Evolutionary conservation across 2,113 vertebrate species (phyloP).

Genomic region (Lycocorax pyrrhopterus): DNA sequence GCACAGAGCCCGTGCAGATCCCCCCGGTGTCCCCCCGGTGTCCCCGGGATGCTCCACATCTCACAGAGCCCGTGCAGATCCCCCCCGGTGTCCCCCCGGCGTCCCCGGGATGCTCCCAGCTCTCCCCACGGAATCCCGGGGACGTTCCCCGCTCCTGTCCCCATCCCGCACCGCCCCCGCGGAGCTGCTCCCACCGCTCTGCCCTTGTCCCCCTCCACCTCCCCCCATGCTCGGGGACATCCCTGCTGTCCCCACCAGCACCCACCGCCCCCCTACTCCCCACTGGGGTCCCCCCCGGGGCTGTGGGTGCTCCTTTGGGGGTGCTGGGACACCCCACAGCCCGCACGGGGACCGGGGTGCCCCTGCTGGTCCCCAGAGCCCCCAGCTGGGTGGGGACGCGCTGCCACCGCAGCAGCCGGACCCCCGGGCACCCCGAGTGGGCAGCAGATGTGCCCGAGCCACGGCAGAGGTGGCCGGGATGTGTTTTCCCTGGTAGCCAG

Average conservation of each 20-base stretch:
- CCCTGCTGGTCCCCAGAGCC: not conserved
- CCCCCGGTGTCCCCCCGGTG: no score
- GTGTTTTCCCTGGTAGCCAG: not conserved
- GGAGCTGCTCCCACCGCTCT: not conserved
- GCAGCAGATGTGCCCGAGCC: not conserved
- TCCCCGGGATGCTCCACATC: no score
- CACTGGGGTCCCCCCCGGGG: not conserved
- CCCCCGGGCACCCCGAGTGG: not conserved
- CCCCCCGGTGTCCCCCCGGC: no score
- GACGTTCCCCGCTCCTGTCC: not conserved
- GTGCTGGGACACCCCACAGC: not conserved
- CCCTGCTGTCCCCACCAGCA: not conserved
- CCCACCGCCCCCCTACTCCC: not conserved
- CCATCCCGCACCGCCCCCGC: not conserved
- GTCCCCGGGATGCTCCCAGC: not conserved
- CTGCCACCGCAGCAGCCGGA: rapidly evolving
- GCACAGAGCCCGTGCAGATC: no score
- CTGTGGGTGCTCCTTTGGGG: not conserved
- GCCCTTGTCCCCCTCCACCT: no score
- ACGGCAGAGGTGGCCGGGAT: rapidly evolving
- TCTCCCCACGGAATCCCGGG: not conserved
- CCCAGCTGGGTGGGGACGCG: not conserved
- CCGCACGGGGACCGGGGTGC: not conserved
- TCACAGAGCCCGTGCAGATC: no score
- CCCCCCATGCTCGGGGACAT: no score